These are phyloP conservation scores for Siniperca obscura DNA, from an alignment of 2,797 vertebrate species.

Conservation along the genomic window DNA sequence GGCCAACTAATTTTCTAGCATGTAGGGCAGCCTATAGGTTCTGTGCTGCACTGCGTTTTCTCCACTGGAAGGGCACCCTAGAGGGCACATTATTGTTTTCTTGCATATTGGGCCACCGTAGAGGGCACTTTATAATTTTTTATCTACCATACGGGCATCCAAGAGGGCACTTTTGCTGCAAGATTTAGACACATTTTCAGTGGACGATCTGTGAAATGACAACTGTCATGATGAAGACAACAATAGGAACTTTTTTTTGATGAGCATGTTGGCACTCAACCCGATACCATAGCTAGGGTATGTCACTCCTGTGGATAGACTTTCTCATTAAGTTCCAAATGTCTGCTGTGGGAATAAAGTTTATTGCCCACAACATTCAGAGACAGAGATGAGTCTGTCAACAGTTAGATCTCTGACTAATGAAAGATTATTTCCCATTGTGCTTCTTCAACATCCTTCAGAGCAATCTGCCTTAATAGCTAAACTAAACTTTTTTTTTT, in stretches of 20 bases:
- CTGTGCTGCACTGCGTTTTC: too few relatives aligned
- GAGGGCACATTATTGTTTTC: too few relatives aligned
- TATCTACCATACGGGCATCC: too few relatives aligned
- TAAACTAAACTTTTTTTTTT: not conserved
- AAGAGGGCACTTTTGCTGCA: too few relatives aligned
- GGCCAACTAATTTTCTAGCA: too few relatives aligned
- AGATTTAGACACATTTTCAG: not conserved
- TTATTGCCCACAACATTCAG: constrained; percentile 24
- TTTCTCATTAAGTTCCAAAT: constrained; percentile 41
- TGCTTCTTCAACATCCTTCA: constrained; percentile 12
- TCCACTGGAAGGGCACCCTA: too few relatives aligned
- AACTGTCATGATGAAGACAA: not conserved
- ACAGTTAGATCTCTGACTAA: constrained; percentile 16
- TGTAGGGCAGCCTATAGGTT: too few relatives aligned
- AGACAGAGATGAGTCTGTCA: constrained; percentile 21
- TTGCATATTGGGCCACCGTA: too few relatives aligned
- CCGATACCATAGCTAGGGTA: not conserved
- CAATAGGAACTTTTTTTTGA: constrained; percentile 1
- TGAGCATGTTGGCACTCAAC: not conserved
- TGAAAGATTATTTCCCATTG: constrained; percentile 25
- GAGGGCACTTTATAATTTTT: too few relatives aligned
- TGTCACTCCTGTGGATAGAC: constrained; percentile 25
- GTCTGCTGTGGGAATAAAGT: constrained; percentile 22
- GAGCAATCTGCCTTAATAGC: constrained; percentile 12
- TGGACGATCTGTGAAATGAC: not conserved